These are phyloP conservation scores for Chaetodon trifasciatus DNA, from an alignment of 2,797 vertebrate genomes.

Conservation along the genomic window DNA sequence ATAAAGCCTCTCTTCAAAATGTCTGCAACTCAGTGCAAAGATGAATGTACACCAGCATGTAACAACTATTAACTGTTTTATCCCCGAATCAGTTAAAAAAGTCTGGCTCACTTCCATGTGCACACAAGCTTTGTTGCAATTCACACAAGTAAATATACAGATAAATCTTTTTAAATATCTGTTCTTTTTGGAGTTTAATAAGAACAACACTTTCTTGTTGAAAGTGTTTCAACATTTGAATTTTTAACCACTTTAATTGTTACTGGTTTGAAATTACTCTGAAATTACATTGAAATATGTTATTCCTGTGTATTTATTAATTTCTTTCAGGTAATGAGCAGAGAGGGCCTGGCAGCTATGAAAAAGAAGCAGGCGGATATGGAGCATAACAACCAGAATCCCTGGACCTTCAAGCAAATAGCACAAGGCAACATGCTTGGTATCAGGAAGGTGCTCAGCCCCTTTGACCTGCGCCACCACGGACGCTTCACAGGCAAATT, in stretches of 20 bases:
- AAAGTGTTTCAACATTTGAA: too few relatives aligned
- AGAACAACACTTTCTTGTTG: too few relatives aligned
- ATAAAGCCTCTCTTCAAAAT: neutral
- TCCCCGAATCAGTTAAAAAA: neutral
- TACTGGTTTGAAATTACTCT: neutral
- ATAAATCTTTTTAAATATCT: neutral
- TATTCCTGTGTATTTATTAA: neutral
- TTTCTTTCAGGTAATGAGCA: conserved; percentile 86
- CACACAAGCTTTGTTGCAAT: neutral
- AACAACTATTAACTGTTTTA: neutral
- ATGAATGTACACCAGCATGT: neutral
- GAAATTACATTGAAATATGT: neutral
- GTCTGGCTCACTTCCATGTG: neutral
- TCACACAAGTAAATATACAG: neutral
- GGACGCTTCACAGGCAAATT: conserved; percentile 93
- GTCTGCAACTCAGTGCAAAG: neutral
- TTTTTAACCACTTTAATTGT: neutral
- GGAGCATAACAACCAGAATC: conserved; percentile 91
- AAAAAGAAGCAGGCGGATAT: conserved; percentile 79
- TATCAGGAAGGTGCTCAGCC: conserved; percentile 90
- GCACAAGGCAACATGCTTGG: conserved; percentile 92
- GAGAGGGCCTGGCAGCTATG: conserved; percentile 83
- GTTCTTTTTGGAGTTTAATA: neutral
- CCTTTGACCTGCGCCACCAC: conserved; percentile 86
- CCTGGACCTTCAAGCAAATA: conserved; percentile 93